phyloP scores from a whole-genome alignment of 2,113 vertebrate species.

The Carassius carassius region DNA sequence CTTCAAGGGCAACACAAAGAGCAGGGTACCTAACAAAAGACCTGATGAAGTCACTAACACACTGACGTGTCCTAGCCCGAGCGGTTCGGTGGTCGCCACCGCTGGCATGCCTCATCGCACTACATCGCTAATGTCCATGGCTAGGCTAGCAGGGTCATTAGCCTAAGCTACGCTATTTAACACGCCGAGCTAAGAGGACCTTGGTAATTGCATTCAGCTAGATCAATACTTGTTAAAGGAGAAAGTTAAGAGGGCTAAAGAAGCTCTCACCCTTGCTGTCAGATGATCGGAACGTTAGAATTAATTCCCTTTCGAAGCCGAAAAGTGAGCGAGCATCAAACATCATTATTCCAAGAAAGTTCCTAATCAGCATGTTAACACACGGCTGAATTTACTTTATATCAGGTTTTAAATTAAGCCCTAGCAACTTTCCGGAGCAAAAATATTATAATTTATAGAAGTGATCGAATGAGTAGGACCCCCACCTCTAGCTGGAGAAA shows the following conservation, averaged over 20 bases:
- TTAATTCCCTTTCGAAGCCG: conserved; percentile 60
- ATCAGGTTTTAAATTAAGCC: conserved; percentile 70
- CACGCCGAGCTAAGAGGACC: conserved; percentile 52
- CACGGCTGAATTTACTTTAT: conserved; percentile 63
- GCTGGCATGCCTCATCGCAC: conserved; percentile 69
- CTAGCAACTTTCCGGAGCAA: conserved; percentile 62
- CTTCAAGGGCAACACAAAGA: conserved; percentile 75
- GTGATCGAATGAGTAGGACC: conserved; percentile 70
- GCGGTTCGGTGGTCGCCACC: conserved; percentile 65
- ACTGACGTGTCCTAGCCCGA: conserved; percentile 73
- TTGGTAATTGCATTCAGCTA: conserved; percentile 57
- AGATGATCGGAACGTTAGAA: conserved; percentile 52
- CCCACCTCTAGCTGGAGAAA: conserved; percentile 43
- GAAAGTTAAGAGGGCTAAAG: conserved; percentile 29
- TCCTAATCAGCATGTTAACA: conserved; percentile 77
- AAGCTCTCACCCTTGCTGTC: conserved; percentile 52
- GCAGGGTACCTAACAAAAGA: conserved; percentile 71
- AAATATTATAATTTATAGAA: conserved; percentile 77
- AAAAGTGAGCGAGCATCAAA: conserved; percentile 63
- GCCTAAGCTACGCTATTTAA: conserved; percentile 62
- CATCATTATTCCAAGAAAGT: conserved; percentile 68
- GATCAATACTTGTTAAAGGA: conserved; percentile 66
- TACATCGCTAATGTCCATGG: conserved; percentile 52
- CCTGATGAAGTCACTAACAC: conserved; percentile 78
- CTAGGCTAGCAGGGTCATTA: conserved; percentile 63